A percentile compares a stretch with the other conserved stretches of the same genome.
phyloP scores from a whole-genome alignment of 2,797 vertebrate genomes.

The Xenentodon cancila region DNA sequence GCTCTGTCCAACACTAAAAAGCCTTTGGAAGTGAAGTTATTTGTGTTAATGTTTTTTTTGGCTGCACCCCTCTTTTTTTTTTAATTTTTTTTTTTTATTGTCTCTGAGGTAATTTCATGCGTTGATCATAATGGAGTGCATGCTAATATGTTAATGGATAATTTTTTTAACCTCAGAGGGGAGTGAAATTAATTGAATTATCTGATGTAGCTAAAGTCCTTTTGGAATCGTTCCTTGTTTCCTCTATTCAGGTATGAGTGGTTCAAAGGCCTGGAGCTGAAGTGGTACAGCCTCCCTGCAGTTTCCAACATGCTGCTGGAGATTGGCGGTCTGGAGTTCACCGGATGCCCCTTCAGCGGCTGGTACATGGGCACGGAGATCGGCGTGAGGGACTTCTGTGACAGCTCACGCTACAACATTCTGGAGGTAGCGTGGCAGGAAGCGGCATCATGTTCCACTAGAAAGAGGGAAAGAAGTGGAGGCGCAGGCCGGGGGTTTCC shows the following conservation, averaged over 20 bases:
- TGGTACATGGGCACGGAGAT: slow-evolving; percentile 99
- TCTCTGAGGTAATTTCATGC: slow-evolving; percentile 23
- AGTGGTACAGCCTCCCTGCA: slow-evolving; percentile 95
- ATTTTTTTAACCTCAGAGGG: slow-evolving; percentile 11
- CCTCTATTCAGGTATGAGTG: slow-evolving; percentile 87
- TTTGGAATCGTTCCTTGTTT: not conserved
- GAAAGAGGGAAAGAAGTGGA: not conserved
- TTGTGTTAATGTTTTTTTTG: slow-evolving; percentile 75
- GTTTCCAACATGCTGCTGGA: slow-evolving; percentile 97
- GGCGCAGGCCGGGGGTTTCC: slow-evolving; percentile 40
- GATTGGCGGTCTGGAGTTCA: slow-evolving; percentile 94
- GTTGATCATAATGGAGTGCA: not conserved
- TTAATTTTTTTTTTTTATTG: slow-evolving; percentile 24
- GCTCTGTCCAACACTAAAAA: slow-evolving; percentile 49
- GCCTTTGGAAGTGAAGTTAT: slow-evolving; percentile 37
- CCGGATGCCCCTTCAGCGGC: slow-evolving; percentile 95
- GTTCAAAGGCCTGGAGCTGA: slow-evolving; percentile 94
- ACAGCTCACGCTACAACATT: slow-evolving; percentile 95
- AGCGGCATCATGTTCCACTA: slow-evolving; percentile 4
- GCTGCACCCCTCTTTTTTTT: slow-evolving; percentile 25
- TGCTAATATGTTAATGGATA: slow-evolving; percentile 23
- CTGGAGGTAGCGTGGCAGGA: slow-evolving; percentile 86
- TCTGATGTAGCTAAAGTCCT: not conserved
- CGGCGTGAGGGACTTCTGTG: slow-evolving; percentile 96
- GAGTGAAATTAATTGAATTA: not conserved